phyloP scores from a whole-genome alignment of 2,113 vertebrate genomes.

The Etheostoma spectabile region DNA sequence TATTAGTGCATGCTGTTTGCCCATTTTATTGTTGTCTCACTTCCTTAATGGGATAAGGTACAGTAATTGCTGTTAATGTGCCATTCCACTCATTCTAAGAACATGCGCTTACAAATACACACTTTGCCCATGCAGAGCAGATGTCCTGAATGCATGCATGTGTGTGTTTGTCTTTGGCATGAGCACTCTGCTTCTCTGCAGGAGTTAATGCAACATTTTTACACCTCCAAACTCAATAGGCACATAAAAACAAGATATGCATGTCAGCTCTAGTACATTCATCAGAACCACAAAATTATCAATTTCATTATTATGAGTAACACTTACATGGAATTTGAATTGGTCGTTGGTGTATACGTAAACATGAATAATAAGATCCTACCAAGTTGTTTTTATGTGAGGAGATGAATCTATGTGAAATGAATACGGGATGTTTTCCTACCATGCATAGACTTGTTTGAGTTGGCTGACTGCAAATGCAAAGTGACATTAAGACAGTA shows the following conservation, averaged over 20 bases:
- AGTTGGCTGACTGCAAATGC: conserved; percentile 34
- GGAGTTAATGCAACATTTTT: conserved; percentile 21
- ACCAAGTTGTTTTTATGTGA: conserved; percentile 34
- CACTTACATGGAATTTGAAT: no score
- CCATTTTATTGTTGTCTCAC: conserved; percentile 20
- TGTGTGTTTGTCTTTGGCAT: background rate
- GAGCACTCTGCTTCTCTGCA: conserved; percentile 10
- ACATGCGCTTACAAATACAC: background rate
- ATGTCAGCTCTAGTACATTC: conserved; percentile 28
- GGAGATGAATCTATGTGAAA: conserved; percentile 45
- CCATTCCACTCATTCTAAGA: conserved; percentile 17
- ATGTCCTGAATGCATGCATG: conserved; percentile 1
- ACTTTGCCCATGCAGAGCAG: conserved; percentile 2
- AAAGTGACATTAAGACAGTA: conserved; percentile 27
- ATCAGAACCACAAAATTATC: no score
- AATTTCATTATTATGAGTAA: no score
- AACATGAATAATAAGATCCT: conserved; percentile 38
- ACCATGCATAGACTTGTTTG: conserved; percentile 59
- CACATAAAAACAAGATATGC: conserved; percentile 28
- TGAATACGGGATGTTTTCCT: conserved; percentile 22
- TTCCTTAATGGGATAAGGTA: conserved; percentile 29
- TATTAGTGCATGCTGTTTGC: conserved; percentile 6
- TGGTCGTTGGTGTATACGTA: no score
- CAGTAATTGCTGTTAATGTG: conserved; percentile 38
- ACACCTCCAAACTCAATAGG: background rate